Evolutionary conservation across 2,113 vertebrate species (phyloP), one percentile per base, ranked within the genome.

Genomic region (Acrocephalus kingi): DNA sequence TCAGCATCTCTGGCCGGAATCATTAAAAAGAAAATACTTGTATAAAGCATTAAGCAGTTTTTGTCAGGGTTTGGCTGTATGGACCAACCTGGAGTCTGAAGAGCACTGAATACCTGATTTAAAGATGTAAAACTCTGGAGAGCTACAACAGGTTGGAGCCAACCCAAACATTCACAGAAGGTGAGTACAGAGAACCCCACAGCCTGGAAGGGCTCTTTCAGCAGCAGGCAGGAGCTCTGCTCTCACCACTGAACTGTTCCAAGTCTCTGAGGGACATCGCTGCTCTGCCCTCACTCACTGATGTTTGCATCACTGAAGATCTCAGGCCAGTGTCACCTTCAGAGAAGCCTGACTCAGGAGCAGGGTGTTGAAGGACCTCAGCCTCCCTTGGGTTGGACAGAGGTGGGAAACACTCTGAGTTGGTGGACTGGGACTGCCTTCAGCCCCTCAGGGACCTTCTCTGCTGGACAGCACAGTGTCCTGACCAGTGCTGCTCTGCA

Each of bases 21-120:
- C 83, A 46, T 93, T 96, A 94, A 94, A 96, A 97, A 97, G 86
- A 93, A 95, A 96, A 96, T 96, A 75, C 97, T 96, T 95, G 52
- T 94, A 89, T 91, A 93, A 89, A 84, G 87, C 82, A 95, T 93
- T 96, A 90, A 94, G 89, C 43, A 48, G 81, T 69, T 93, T 96
- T 81, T 96, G 88, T 85, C 86, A 84, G 64, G 21, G 37, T 86
- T 95, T 96, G 92, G 89, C 67, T 87, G 62, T 7, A 27, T n/a
- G 87, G 62, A 95, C 84, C 77, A 85, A 91, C 76, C 37, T 39
- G 45, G 61, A 78, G 20, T 62, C 58, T 46, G 33, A 84, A 84
- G 39, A 95, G 49, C 59, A 45, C 31, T n/a, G 64, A 89, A 81
- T 87, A 85, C 16, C 64, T 64, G 62, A 78, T 28, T 59, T 61